These are phyloP conservation scores for Spialia ferax DNA, from an alignment of 2,888 invertebrate species.

Conservation along the genomic window DNA sequence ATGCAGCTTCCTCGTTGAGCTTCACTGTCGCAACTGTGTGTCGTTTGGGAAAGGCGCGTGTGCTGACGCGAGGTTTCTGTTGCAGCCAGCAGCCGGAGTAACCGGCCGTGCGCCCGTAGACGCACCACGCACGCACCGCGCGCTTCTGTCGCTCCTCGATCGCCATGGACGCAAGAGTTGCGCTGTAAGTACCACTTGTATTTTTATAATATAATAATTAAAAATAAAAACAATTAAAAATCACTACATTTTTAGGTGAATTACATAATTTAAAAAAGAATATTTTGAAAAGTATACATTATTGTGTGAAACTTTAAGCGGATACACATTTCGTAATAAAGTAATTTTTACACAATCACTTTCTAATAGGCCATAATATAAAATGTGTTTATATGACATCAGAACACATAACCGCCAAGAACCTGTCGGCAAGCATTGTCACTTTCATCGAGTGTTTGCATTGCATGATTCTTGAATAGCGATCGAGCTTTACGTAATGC, in stretches of 20 bases:
- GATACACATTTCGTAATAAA: constrained; percentile 46
- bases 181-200: constrained; percentile 70
- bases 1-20: constrained; percentile 83
- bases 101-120: constrained; percentile 63
- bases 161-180: constrained; percentile 74
- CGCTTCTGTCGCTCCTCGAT: constrained; percentile 43
- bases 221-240: background rate
- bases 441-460: constrained; percentile 68
- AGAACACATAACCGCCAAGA: constrained; percentile 49
- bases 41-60: constrained; percentile 83
- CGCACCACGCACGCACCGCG: constrained; percentile 52
- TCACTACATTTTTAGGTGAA: background rate
- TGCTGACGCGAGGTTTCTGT: constrained; percentile 81
- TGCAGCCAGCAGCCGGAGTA: constrained; percentile 76
- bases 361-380: constrained; percentile 68
- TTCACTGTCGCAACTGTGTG: constrained; percentile 82
- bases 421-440: constrained; percentile 60
- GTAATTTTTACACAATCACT: constrained; percentile 61
- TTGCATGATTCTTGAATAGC: constrained; percentile 51
- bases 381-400: constrained; percentile 53
- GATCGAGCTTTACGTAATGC: constrained; percentile 56
- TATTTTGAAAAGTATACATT: background rate
- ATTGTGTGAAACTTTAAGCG: background rate
- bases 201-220: background rate
- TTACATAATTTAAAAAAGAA: background rate